Percentiles rank a stretch among this genome's conserved stretches.
phyloP scores from a whole-genome alignment of 2,888 invertebrate genomes.

The Chaetoderma sp. region DNA sequence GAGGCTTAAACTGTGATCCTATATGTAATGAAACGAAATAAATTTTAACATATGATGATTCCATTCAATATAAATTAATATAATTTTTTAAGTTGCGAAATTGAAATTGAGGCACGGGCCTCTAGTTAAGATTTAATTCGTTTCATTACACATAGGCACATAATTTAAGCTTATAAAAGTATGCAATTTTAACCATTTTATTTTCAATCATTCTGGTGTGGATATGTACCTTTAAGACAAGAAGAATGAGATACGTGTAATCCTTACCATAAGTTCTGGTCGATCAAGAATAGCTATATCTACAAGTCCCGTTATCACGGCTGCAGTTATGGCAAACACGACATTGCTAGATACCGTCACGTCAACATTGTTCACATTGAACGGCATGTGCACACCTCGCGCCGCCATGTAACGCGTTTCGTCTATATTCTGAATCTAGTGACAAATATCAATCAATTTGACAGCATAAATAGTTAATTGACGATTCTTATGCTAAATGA shows the following conservation, averaged over 20 bases:
- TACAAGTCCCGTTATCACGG: slow-evolving; percentile 46
- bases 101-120: no score
- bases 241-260: neutral
- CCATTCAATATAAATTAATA: no score
- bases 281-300: slow-evolving; percentile 44
- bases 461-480: no score
- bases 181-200: neutral
- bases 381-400: slow-evolving; percentile 49
- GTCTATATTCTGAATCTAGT: slow-evolving; percentile 48
- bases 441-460: no score
- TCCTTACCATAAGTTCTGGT: slow-evolving; percentile 41
- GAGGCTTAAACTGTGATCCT: no score
- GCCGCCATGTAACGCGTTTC: slow-evolving; percentile 38
- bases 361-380: slow-evolving; percentile 58
- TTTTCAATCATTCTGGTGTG: neutral
- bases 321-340: slow-evolving; percentile 51
- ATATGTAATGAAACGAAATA: no score
- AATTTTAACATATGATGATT: no score
- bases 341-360: slow-evolving; percentile 54
- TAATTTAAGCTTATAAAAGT: no score
- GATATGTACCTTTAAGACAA: neutral
- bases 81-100: no score
- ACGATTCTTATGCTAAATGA: no score
- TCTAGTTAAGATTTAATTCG: no score
- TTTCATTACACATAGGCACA: no score